Percentiles rank a stretch among this genome's conserved stretches.
Evolutionary conservation across 2,113 vertebrate genomes (phyloP).

Genomic region (Sialia sialis): DNA sequence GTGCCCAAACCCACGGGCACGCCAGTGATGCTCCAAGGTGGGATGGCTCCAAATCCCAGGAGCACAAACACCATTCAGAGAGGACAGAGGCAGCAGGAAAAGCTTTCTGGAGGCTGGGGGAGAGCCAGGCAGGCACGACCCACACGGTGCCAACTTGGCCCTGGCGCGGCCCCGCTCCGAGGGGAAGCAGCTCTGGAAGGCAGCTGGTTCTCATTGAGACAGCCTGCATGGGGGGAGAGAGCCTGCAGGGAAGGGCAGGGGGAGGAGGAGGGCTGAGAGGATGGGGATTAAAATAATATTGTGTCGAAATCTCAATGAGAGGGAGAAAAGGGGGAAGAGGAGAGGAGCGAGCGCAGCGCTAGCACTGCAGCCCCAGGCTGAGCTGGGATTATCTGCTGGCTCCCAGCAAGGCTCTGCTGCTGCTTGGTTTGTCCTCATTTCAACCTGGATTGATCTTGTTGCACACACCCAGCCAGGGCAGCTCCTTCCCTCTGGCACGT

Average conservation of each 20-base stretch:
- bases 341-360: fast-evolving
- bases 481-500: fast-evolving
- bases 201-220: slow-evolving; percentile 51
- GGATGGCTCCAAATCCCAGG: neutral
- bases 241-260: neutral
- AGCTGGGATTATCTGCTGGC: slow-evolving; percentile 10
- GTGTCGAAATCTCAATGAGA: neutral
- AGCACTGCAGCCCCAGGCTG: fast-evolving
- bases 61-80: neutral
- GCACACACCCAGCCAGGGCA: neutral
- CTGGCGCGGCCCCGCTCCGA: neutral
- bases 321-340: neutral
- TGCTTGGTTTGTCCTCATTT: neutral
- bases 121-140: neutral
- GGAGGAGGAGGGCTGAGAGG: neutral
- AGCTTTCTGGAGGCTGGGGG: neutral
- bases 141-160: neutral
- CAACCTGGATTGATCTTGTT: neutral
- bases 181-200: neutral
- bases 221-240: neutral
- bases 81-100: neutral
- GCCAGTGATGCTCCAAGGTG: fast-evolving
- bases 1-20: fast-evolving
- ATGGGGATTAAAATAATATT: neutral
- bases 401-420: neutral